Percentiles rank a stretch among this genome's conserved stretches.
Conservation (phyloP, 2,888 invertebrate genomes). For the Volucella bombylans region DNA sequence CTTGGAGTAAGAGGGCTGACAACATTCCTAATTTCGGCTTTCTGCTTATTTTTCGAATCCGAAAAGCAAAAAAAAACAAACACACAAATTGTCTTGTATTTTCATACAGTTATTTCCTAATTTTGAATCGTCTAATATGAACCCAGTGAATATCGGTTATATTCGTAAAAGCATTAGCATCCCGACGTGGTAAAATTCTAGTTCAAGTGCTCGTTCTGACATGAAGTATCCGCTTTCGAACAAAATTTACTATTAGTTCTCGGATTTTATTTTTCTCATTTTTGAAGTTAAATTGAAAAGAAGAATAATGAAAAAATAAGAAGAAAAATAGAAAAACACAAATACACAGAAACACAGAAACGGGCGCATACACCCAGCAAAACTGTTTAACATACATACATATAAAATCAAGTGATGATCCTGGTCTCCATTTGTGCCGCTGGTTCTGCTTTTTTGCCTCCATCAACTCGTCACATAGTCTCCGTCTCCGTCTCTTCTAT, state of each 20-base stretch:
- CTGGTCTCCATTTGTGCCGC: slow-evolving; percentile 61
- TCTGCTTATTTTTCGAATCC: slow-evolving; percentile 7
- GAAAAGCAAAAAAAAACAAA: slow-evolving; percentile 14
- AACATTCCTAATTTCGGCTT: slow-evolving; percentile 6
- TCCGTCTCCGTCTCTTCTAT: slow-evolving; percentile 65
- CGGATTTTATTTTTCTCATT: slow-evolving; percentile 20
- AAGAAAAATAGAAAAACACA: slow-evolving; percentile 39
- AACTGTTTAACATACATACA: slow-evolving; percentile 67
- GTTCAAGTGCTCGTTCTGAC: slow-evolving; percentile 6
- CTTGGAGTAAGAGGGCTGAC: slow-evolving; percentile 58
- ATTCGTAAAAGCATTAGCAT: too few species aligned
- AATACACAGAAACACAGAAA: slow-evolving; percentile 41
- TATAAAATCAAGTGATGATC: slow-evolving; percentile 72
- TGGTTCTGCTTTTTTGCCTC: slow-evolving; percentile 18
- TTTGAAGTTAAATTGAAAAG: slow-evolving; percentile 1
- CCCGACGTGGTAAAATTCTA: too few species aligned
- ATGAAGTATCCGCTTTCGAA: background rate
- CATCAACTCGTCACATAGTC: slow-evolving; percentile 55
- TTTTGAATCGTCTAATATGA: slow-evolving; percentile 21
- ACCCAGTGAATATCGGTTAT: slow-evolving; percentile 36
- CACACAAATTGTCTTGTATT: slow-evolving; percentile 38
- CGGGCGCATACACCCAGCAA: slow-evolving; percentile 58
- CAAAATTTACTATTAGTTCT: too few species aligned
- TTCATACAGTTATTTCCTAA: slow-evolving; percentile 16
- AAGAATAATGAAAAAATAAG: slow-evolving; percentile 13